Conservation (phyloP, 2,888 invertebrate species). For the Odontocerum albicorne region DNA sequence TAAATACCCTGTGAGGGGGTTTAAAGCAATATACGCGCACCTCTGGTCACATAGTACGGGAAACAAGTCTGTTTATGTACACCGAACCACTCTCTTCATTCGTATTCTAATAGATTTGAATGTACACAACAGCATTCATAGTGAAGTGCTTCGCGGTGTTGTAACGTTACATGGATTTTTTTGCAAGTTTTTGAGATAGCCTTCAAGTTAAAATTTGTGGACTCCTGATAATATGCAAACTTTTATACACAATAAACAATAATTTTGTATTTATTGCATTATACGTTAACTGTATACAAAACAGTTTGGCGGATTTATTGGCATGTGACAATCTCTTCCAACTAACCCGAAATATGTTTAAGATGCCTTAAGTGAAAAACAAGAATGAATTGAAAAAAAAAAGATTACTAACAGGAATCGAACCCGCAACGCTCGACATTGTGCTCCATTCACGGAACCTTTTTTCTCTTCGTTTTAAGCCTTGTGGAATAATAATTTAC, state of each 20-base stretch:
- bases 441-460: too few relatives aligned
- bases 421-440: too few relatives aligned
- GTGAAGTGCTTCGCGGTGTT: constrained; percentile 5
- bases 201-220: not conserved
- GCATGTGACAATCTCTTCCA: too few relatives aligned
- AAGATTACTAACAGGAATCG: too few relatives aligned
- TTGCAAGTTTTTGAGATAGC: not conserved
- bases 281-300: too few relatives aligned
- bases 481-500: too few relatives aligned
- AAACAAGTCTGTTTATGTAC: constrained; percentile 29
- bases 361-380: too few relatives aligned
- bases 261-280: too few relatives aligned
- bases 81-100: constrained; percentile 2
- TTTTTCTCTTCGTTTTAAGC: too few relatives aligned
- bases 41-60: constrained; percentile 20
- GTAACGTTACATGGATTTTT: not conserved
- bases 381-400: too few relatives aligned
- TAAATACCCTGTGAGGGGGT: constrained; percentile 10
- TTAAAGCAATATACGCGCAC: constrained; percentile 11
- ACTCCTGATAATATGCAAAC: not conserved
- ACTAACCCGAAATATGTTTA: too few relatives aligned
- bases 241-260: not conserved
- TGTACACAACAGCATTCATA: constrained; percentile 2
- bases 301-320: too few relatives aligned
- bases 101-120: not conserved